Evolutionary conservation across 2,113 vertebrate genomes (phyloP).

Genomic region (Notarius lentiginosus): DNA sequence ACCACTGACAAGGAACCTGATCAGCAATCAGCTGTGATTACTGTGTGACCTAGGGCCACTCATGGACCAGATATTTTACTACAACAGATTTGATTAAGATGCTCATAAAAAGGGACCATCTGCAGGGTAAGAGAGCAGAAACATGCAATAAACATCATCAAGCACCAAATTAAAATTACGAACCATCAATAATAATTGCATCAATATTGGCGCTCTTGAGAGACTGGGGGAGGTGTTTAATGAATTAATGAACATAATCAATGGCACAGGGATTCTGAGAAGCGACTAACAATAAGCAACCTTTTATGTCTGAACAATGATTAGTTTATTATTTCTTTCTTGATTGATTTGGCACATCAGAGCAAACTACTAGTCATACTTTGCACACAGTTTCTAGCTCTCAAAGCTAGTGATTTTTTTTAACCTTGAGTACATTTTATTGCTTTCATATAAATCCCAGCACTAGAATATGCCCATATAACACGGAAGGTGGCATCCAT

Average conservation of each 20-base stretch:
- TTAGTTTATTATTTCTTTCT: constrained; percentile 39
- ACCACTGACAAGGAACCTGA: constrained; percentile 41
- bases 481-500: not conserved
- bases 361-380: not conserved
- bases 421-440: constrained; percentile 5
- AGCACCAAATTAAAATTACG: constrained; percentile 30
- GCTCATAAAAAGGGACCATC: constrained; percentile 41
- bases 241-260: constrained; percentile 53
- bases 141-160: constrained; percentile 42
- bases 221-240: constrained; percentile 35
- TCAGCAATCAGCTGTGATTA: constrained; percentile 53
- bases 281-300: constrained; percentile 45
- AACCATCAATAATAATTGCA: constrained; percentile 40
- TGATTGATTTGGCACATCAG: constrained; percentile 7
- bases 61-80: constrained; percentile 35
- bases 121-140: constrained; percentile 24
- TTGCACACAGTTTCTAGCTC: not conserved
- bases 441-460: constrained; percentile 15
- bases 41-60: constrained; percentile 48
- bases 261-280: constrained; percentile 47
- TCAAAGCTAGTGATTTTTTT: not conserved
- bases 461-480: not conserved
- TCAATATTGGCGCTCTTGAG: constrained; percentile 27
- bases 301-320: constrained; percentile 44
- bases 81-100: constrained; percentile 43